These are phyloP conservation scores for Helicoverpa armigera DNA, from an alignment of 1,140 invertebrate genomes.

Conservation along the genomic window DNA sequence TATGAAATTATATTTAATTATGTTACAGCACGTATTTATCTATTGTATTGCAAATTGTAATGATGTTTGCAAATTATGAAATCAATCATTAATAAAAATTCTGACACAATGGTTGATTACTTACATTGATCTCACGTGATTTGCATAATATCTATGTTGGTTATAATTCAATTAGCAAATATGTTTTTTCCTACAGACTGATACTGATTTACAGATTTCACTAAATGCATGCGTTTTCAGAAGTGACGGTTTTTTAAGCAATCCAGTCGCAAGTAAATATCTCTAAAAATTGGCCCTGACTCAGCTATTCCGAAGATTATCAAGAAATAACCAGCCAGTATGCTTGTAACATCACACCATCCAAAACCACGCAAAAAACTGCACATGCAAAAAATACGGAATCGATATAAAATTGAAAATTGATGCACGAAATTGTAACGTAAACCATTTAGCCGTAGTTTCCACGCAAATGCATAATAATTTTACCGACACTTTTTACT, in stretches of 20 bases:
- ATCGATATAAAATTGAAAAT: slow-evolving; percentile 31
- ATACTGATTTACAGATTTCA: too few species aligned
- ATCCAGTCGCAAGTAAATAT: too few species aligned
- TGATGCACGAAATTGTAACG: slow-evolving; percentile 48
- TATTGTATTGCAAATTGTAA: slow-evolving; percentile 28
- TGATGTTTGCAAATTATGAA: slow-evolving; percentile 1
- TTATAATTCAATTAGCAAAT: not conserved
- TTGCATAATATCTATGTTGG: not conserved
- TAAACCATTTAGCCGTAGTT: slow-evolving; percentile 46
- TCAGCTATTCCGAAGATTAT: too few species aligned
- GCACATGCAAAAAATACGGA: not conserved
- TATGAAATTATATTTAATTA: not conserved
- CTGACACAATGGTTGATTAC: slow-evolving; percentile 10
- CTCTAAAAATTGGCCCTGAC: too few species aligned
- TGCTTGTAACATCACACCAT: not conserved
- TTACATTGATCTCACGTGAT: not conserved
- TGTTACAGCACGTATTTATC: not conserved
- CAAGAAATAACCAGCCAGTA: too few species aligned
- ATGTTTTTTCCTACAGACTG: too few species aligned
- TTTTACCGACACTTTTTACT: slow-evolving; percentile 13
- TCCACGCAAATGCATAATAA: slow-evolving; percentile 42
- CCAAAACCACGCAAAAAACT: not conserved
- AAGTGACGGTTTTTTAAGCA: too few species aligned
- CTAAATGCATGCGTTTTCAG: too few species aligned
- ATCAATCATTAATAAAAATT: not conserved